Evolutionary conservation across 2,797 vertebrate genomes (phyloP).

Genomic region (Macropodus opercularis): DNA sequence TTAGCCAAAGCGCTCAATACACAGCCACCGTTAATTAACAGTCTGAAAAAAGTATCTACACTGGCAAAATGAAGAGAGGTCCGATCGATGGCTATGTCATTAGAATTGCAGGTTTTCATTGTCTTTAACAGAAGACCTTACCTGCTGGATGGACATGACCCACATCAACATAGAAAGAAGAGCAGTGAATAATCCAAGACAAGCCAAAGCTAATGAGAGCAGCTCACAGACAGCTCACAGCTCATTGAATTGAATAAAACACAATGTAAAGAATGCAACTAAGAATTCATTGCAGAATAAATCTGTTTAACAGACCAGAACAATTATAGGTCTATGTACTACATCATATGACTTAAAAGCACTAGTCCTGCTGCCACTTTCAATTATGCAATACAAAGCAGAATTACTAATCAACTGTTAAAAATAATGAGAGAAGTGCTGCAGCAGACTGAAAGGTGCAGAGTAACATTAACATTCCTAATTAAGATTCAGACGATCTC

Average conservation of each 20-base stretch:
- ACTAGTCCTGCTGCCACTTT: not conserved
- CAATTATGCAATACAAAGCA: constrained; percentile 6
- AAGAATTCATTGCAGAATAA: not conserved
- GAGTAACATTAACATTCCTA: constrained; percentile 63
- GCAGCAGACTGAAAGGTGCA: constrained; percentile 31
- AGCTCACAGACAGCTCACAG: constrained; percentile 2
- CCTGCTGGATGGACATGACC: constrained; percentile 37
- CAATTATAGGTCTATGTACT: not conserved
- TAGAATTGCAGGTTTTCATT: constrained; percentile 53
- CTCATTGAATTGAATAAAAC: not conserved
- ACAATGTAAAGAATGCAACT: not conserved
- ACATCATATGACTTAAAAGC: not conserved
- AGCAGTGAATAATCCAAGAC: constrained; percentile 26
- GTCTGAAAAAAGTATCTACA: constrained; percentile 58
- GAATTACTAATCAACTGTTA: constrained; percentile 26
- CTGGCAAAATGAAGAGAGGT: constrained; percentile 31
- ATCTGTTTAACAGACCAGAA: not conserved
- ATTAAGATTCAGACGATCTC: constrained; percentile 68
- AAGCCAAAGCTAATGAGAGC: constrained; percentile 22
- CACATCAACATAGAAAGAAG: constrained; percentile 19
- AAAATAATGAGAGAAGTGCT: constrained; percentile 31
- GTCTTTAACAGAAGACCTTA: constrained; percentile 30
- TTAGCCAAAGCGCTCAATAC: constrained; percentile 53
- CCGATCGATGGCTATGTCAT: constrained; percentile 57
- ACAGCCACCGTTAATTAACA: constrained; percentile 68